These are phyloP conservation scores for Drosophila cognata DNA, from an alignment of 2,888 invertebrate genomes.

Conservation along the genomic window DNA sequence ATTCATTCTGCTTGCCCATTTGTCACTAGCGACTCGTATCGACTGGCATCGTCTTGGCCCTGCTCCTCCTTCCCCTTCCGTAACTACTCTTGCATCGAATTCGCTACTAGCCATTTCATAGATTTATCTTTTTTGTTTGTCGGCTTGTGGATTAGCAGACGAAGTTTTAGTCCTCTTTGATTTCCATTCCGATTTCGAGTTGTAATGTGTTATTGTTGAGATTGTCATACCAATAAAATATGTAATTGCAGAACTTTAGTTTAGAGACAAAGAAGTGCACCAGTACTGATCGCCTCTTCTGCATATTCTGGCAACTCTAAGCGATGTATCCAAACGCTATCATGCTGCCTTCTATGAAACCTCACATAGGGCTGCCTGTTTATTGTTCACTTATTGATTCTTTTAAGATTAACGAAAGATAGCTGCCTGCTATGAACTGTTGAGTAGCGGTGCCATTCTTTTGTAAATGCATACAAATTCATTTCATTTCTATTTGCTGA, in stretches of 20 bases:
- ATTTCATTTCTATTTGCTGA: not conserved
- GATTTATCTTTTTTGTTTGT: slow-evolving; percentile 68
- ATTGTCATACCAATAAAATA: not conserved
- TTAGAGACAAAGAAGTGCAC: not conserved
- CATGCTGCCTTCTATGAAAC: not conserved
- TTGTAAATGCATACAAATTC: too few species aligned
- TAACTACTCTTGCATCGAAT: slow-evolving; percentile 30
- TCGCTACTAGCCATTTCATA: slow-evolving; percentile 68
- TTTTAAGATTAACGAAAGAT: not conserved
- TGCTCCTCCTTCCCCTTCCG: not conserved
- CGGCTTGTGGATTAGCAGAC: slow-evolving; percentile 27
- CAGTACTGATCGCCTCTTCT: not conserved
- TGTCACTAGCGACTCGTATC: slow-evolving; percentile 46
- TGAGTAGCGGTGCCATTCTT: not conserved
- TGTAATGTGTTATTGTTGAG: slow-evolving; percentile 28
- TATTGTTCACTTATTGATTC: not conserved
- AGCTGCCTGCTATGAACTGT: not conserved
- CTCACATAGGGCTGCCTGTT: not conserved
- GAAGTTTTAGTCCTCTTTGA: slow-evolving; percentile 21
- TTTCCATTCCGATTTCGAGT: slow-evolving; percentile 45
- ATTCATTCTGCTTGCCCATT: slow-evolving; percentile 44
- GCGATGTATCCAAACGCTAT: not conserved
- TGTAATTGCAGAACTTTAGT: not conserved
- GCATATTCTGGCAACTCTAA: not conserved
- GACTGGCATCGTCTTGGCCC: slow-evolving; percentile 1